These are phyloP conservation scores for Keiferia lycopersicella DNA, from an alignment of 2,888 invertebrate genomes.

Conservation along the genomic window DNA sequence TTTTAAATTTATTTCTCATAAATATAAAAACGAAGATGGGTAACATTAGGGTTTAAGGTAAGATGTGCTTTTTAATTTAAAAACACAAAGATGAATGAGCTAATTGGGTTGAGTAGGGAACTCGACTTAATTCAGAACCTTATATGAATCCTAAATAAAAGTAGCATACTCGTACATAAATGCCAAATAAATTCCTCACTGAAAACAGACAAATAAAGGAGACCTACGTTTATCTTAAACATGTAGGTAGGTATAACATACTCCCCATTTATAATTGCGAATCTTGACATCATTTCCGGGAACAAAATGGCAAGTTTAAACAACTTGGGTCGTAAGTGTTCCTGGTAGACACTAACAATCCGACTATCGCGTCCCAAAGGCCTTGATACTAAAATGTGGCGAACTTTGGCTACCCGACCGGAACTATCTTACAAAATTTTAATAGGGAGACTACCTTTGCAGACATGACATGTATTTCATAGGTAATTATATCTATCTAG, in stretches of 20 bases:
- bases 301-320: neutral
- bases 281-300: too few relatives aligned
- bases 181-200: too few relatives aligned
- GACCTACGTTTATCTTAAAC: too few relatives aligned
- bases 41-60: neutral
- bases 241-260: too few relatives aligned
- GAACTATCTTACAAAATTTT: neutral
- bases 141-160: neutral
- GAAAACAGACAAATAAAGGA: too few relatives aligned
- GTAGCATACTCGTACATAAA: too few relatives aligned
- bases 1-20: constrained; percentile 24
- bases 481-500: too few relatives aligned
- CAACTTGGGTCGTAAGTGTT: neutral
- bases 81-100: constrained; percentile 21
- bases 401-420: neutral
- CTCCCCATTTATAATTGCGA: too few relatives aligned
- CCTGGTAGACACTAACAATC: neutral
- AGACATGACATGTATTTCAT: too few relatives aligned
- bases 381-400: neutral
- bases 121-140: neutral
- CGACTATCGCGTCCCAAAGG: constrained; percentile 1
- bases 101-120: neutral
- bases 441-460: neutral
- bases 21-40: neutral
- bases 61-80: constrained; percentile 10